Base-by-base conservation (phyloP, 2,888 invertebrate species). In the Idaea aversata region DNA sequence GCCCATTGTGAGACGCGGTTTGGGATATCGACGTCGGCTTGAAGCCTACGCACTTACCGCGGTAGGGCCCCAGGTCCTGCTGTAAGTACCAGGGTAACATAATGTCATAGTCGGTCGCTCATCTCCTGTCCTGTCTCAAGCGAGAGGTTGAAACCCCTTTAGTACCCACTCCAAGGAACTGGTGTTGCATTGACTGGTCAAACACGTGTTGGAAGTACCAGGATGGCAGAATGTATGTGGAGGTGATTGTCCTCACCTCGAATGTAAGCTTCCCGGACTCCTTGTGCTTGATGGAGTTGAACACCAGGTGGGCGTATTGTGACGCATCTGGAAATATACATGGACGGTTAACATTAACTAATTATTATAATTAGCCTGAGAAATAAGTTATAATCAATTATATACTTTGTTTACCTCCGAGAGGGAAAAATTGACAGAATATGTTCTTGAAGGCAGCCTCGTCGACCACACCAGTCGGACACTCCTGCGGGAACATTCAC, bases 291-390 rank as follows among this genome's bases (percentile, higher is more conserved):
- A 98, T 96, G 1, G 98, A 97, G 89, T 97, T 97, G 94, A 98
- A 98, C 65, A 98, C 98, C 85, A 96, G 97, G 84, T 98, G 97
- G 15, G 98, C 98, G 87, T 98, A 98, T 81, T 96, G 96, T 64
- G 96, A 95, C 57, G 98, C 97, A 90, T 98, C 98, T 97, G 94
- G 34, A 58, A 94, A 15, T 25, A 58, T 13, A 72, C 64, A 67
- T 57, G 62, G 47, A 25, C 5, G 25, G 1, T 25, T 25, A 25
- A 25, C 13, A 5, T 15, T 38, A 36, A 57, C 35, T 4, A 59
- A 10, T 10, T 35, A 15, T 35, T 35, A 61, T 3, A 25, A 2
- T 5, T 61, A 10, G 0, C 36, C 36, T 10, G 4, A 36, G 47
- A 10, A 7, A 7, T 13, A 47, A 13, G 13, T n/a, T n/a, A n/a